These are phyloP conservation scores for Esox masquinongy DNA, from an alignment of 2,797 vertebrate species.

Conservation along the genomic window DNA sequence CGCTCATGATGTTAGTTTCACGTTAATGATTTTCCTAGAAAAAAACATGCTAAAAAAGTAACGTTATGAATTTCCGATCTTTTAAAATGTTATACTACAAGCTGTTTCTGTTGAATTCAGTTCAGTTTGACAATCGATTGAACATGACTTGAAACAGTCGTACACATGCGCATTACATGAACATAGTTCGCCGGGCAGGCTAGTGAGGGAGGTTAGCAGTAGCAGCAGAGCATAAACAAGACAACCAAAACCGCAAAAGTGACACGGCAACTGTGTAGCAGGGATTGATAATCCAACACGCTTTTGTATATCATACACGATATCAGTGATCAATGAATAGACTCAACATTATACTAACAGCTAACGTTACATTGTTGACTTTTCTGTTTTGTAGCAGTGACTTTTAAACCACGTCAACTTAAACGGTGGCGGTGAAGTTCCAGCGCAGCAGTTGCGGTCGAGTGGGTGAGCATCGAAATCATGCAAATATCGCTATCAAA, in stretches of 20 bases:
- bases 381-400: conserved; percentile 2
- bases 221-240: background rate
- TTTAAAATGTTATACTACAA: background rate
- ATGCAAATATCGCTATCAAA: background rate
- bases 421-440: conserved; percentile 43
- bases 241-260: background rate
- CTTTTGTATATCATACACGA: background rate
- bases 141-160: conserved; percentile 36
- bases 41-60: background rate
- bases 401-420: conserved; percentile 46
- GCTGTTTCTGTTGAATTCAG: background rate
- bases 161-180: conserved; percentile 35
- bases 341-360: background rate
- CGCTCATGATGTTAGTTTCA: too few species aligned
- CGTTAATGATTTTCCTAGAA: background rate
- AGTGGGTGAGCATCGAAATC: background rate
- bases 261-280: too few species aligned
- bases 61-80: background rate
- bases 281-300: background rate
- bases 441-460: background rate
- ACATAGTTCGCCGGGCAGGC: background rate
- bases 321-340: background rate
- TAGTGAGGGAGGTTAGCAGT: too few species aligned
- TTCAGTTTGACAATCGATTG: conserved; percentile 51
- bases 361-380: conserved; percentile 8